phyloP scores from a whole-genome alignment of 2,888 invertebrate genomes.

The Biston betularia region DNA sequence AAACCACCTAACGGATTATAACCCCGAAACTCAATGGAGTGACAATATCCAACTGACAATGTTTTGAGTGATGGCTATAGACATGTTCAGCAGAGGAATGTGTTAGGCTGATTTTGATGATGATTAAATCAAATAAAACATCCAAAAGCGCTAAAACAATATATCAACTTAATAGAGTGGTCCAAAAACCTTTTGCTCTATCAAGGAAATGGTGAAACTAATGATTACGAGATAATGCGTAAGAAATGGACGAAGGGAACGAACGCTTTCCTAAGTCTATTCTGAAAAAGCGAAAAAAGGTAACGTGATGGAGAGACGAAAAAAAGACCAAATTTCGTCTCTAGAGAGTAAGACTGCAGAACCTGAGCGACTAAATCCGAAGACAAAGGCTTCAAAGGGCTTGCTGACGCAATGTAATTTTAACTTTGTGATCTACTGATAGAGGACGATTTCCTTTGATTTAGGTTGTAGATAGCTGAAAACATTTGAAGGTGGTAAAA shows the following conservation, averaged over 20 bases:
- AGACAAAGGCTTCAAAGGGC: conserved; percentile 55
- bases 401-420: conserved; percentile 37
- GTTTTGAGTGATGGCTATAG: background rate
- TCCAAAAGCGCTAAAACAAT: conserved; percentile 55
- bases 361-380: conserved; percentile 62
- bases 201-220: conserved; percentile 76
- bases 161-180: conserved; percentile 69
- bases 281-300: conserved; percentile 83
- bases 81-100: too few species aligned
- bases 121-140: conserved; percentile 5
- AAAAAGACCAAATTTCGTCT: conserved; percentile 84
- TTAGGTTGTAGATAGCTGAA: conserved; percentile 52
- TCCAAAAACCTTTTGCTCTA: conserved; percentile 71
- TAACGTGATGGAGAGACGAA: conserved; percentile 80
- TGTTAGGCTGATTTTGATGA: background rate
- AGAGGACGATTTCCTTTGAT: conserved; percentile 50
- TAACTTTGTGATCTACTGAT: conserved; percentile 39
- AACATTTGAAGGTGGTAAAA: conserved; percentile 65
- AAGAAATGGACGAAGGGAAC: conserved; percentile 79
- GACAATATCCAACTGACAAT: too few species aligned
- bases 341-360: conserved; percentile 84
- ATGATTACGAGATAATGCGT: conserved; percentile 83
- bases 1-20: too few species aligned
- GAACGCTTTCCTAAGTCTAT: conserved; percentile 77
- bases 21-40: too few species aligned